These are phyloP conservation scores for Pyrochroa serraticornis DNA, from an alignment of 2,888 invertebrate genomes.

Conservation along the genomic window DNA sequence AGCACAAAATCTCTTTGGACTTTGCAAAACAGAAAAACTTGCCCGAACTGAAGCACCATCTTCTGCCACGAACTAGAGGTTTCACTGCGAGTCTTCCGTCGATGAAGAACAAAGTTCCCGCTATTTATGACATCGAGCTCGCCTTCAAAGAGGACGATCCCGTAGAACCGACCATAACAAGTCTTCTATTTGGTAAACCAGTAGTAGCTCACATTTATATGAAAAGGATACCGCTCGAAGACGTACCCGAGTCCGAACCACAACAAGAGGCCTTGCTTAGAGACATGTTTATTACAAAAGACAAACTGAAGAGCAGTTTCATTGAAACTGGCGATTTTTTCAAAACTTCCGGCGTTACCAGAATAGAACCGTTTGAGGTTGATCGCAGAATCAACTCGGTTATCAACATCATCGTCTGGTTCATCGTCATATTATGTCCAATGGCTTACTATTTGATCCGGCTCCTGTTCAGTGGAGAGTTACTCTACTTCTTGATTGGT, in stretches of 20 bases:
- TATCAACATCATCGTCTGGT: conserved; percentile 76
- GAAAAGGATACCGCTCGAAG: conserved; percentile 79
- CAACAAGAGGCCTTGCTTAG: conserved; percentile 82
- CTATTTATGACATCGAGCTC: conserved; percentile 83
- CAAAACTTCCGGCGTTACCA: conserved; percentile 72
- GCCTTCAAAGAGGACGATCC: conserved; percentile 70
- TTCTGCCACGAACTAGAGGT: conserved; percentile 94
- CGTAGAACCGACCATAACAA: conserved; percentile 79
- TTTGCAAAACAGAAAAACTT: conserved; percentile 87
- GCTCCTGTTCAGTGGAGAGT: conserved; percentile 74
- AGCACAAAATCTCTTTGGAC: conserved; percentile 85
- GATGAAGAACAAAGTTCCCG: conserved; percentile 80
- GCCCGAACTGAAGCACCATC: conserved; percentile 83
- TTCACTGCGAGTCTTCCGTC: conserved; percentile 86
- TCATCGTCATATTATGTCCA: conserved; percentile 69
- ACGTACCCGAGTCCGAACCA: conserved; percentile 76
- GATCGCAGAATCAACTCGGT: conserved; percentile 70
- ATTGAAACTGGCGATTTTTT: conserved; percentile 80
- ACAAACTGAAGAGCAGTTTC: conserved; percentile 76
- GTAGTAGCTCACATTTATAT: conserved; percentile 79
- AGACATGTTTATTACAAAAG: conserved; percentile 81
- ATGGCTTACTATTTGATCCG: conserved; percentile 73
- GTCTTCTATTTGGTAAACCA: conserved; percentile 73
- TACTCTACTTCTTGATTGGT: conserved; percentile 72
- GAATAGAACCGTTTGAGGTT: conserved; percentile 65